Conservation (phyloP, 2,113 vertebrate genomes). For the Lutjanus erythropterus region DNA sequence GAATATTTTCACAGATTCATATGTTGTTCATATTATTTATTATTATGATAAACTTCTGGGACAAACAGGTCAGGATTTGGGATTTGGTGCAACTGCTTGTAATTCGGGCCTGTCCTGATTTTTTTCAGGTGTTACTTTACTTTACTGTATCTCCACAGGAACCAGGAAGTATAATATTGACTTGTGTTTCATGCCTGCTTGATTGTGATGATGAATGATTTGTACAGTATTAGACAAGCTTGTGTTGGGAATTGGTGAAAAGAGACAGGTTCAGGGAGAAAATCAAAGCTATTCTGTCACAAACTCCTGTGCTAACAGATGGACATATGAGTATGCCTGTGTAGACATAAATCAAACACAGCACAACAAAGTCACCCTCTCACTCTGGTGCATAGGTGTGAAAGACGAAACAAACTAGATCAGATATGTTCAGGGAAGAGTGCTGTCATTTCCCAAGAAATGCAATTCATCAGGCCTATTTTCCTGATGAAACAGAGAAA, state of each 20-base stretch:
- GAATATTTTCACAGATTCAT: too few relatives aligned
- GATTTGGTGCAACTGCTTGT: too few relatives aligned
- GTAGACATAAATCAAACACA: conserved; percentile 41
- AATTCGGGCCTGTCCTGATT: too few relatives aligned
- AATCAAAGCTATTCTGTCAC: conserved; percentile 63
- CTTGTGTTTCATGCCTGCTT: conserved; percentile 61
- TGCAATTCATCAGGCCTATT: conserved; percentile 59
- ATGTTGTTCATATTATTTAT: too few relatives aligned
- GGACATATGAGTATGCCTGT: conserved; percentile 5
- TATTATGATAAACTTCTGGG: too few relatives aligned
- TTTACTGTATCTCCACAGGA: conserved; percentile 40
- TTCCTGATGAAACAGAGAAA: conserved; percentile 62
- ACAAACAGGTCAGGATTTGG: too few relatives aligned
- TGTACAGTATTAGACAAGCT: conserved; percentile 46
- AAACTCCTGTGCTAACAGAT: conserved; percentile 31
- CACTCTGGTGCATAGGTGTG: conserved; percentile 38
- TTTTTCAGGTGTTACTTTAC: conserved; percentile 31
- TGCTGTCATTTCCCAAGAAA: conserved; percentile 51
- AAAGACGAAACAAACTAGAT: conserved; percentile 51
- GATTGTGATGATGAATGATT: conserved; percentile 68
- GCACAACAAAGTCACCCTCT: conserved; percentile 42
- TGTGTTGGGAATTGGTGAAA: conserved; percentile 37
- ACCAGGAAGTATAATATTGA: conserved; percentile 53
- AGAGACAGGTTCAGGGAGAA: conserved; percentile 41
- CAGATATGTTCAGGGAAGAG: conserved; percentile 41